Conservation (phyloP, 2,797 vertebrate species). For the Lutjanus argentimaculatus region DNA sequence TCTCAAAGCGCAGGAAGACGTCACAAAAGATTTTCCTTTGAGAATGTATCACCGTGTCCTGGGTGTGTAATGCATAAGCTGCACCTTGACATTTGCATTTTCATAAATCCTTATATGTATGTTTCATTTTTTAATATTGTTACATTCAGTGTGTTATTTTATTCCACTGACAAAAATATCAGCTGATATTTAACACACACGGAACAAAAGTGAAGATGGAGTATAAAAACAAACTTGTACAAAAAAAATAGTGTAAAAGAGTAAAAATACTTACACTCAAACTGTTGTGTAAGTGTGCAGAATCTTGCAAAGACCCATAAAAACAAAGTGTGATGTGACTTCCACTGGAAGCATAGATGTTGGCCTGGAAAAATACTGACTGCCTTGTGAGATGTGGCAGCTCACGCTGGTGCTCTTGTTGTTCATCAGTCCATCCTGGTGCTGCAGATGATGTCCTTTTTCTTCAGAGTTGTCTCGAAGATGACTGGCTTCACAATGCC, state of each 20-base stretch:
- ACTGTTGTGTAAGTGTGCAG: background rate
- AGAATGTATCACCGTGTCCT: background rate
- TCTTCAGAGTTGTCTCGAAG: slow-evolving; percentile 18
- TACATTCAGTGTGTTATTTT: background rate
- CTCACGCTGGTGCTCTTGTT: background rate
- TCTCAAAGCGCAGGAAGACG: too few relatives aligned
- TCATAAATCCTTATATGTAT: background rate
- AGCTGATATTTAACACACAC: background rate
- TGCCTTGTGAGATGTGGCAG: background rate
- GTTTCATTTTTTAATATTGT: background rate
- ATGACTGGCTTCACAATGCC: slow-evolving; percentile 21
- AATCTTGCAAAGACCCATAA: slow-evolving; percentile 18
- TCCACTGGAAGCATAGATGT: slow-evolving; percentile 43
- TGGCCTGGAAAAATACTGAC: slow-evolving; percentile 14
- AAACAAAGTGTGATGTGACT: slow-evolving; percentile 32
- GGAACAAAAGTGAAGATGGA: background rate
- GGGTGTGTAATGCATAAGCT: background rate
- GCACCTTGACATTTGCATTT: background rate
- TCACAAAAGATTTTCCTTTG: background rate
- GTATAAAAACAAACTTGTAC: slow-evolving; percentile 1
- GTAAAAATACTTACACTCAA: slow-evolving; percentile 6
- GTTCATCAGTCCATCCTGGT: slow-evolving; percentile 18
- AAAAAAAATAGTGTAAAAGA: background rate
- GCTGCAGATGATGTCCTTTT: background rate
- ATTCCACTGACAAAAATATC: background rate